Percentiles rank a stretch among this genome's conserved stretches.
These are phyloP conservation scores for Geotrupes spiniger DNA, from an alignment of 2,888 invertebrate genomes.

Conservation along the genomic window DNA sequence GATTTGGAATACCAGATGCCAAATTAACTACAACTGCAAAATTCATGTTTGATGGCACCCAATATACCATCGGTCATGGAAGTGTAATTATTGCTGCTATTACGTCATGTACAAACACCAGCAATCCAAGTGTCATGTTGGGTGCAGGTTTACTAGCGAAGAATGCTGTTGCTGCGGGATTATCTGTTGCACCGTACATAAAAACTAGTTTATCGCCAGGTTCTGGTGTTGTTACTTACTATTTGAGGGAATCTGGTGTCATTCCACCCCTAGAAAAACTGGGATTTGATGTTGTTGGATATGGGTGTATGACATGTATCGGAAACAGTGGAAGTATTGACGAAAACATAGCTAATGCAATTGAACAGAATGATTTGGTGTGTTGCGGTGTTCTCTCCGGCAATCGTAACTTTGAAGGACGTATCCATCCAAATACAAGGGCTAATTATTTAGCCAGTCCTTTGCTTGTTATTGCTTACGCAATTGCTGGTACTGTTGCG, in stretches of 20 bases:
- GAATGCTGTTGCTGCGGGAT: slow-evolving; percentile 89
- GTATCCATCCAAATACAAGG: slow-evolving; percentile 94
- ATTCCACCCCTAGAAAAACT: slow-evolving; percentile 80
- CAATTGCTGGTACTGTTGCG: slow-evolving; percentile 90
- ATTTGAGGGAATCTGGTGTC: slow-evolving; percentile 81
- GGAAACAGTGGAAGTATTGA: slow-evolving; percentile 96
- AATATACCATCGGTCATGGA: slow-evolving; percentile 81
- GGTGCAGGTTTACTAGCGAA: slow-evolving; percentile 91
- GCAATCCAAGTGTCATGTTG: slow-evolving; percentile 97
- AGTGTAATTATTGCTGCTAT: slow-evolving; percentile 97
- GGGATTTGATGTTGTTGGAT: slow-evolving; percentile 96
- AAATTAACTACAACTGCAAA: slow-evolving; percentile 64
- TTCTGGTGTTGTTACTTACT: slow-evolving; percentile 48
- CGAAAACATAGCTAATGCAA: slow-evolving; percentile 86
- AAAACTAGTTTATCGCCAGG: slow-evolving; percentile 93
- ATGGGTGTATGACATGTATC: slow-evolving; percentile 99
- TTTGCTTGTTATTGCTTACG: slow-evolving; percentile 94
- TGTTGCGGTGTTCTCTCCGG: slow-evolving; percentile 96
- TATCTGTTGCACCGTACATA: slow-evolving; percentile 87
- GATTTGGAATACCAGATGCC: slow-evolving; percentile 72
- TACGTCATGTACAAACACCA: slow-evolving; percentile 97
- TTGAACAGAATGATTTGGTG: slow-evolving; percentile 90
- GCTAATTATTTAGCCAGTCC: slow-evolving; percentile 99
- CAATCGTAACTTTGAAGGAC: slow-evolving; percentile 96
- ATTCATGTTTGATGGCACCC: slow-evolving; percentile 78